Percentiles rank a stretch among this genome's conserved stretches.
phyloP scores from a whole-genome alignment of 1,140 invertebrate species.

The Leptestheria dahalacensis region DNA sequence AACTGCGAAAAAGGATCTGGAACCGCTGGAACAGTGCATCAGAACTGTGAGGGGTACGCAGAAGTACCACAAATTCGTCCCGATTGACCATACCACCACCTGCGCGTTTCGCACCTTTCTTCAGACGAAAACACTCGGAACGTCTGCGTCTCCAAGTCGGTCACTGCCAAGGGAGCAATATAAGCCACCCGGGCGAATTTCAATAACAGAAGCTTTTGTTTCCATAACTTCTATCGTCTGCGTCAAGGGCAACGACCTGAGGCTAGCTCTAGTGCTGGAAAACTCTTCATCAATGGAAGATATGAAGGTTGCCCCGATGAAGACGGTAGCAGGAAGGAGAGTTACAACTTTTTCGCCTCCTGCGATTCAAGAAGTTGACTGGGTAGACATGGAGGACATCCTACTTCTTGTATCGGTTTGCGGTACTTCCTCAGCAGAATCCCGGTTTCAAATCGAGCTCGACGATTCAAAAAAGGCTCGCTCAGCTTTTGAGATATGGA shows the following conservation, averaged over 20 bases:
- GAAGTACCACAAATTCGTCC: neutral
- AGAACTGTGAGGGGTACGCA: neutral
- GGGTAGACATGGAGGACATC: too few species aligned
- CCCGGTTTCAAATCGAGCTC: too few species aligned
- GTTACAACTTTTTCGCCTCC: too few species aligned
- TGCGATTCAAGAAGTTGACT: too few species aligned
- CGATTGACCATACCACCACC: neutral
- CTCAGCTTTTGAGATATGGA: too few species aligned
- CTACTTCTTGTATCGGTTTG: too few species aligned
- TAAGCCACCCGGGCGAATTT: neutral
- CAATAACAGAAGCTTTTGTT: neutral
- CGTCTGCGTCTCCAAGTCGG: neutral
- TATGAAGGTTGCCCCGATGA: too few species aligned
- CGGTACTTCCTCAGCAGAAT: too few species aligned
- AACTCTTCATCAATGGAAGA: neutral
- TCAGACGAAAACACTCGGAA: neutral
- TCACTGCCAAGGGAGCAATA: neutral
- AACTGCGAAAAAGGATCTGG: neutral
- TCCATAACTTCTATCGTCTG: neutral
- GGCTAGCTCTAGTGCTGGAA: neutral
- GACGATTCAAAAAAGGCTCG: too few species aligned
- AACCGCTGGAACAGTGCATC: neutral
- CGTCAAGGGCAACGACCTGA: neutral
- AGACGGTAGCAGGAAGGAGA: too few species aligned
- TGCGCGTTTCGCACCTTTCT: neutral